A percentile compares a stretch with the other conserved stretches of the same genome.
Conservation (phyloP, 2,113 vertebrate species). For the Murina feae region DNA sequence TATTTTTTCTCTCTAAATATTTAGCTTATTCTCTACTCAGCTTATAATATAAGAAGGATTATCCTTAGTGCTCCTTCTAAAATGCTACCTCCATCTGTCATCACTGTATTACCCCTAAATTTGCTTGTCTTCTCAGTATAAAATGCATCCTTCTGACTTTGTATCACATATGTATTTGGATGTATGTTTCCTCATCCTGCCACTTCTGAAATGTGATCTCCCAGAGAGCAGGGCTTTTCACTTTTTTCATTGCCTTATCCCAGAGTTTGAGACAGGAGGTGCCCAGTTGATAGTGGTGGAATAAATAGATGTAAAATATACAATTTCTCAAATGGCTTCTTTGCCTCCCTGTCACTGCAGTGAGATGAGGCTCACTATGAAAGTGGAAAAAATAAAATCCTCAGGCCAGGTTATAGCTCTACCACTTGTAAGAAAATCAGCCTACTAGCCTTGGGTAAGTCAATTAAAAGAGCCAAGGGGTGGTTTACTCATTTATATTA, state of each 20-base stretch:
- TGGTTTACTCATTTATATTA: neutral
- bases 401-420: neutral
- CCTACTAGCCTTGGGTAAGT: neutral
- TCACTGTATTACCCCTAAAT: neutral
- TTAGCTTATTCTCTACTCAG: neutral
- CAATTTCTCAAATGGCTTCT: neutral
- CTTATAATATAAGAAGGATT: neutral
- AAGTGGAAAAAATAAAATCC: neutral
- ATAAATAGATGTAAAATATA: neutral
- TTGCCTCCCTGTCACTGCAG: neutral
- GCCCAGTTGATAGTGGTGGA: neutral
- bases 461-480: neutral
- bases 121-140: neutral
- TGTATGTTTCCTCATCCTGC: neutral
- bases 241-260: neutral
- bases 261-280: neutral
- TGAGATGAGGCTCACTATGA: neutral
- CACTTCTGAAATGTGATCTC: neutral
- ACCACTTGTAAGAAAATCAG: neutral
- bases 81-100: rapidly evolving
- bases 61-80: neutral
- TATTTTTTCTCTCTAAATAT: neutral
- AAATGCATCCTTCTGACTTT: neutral
- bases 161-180: neutral
- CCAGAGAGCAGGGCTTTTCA: neutral